phyloP scores from a whole-genome alignment of 1,140 invertebrate species.

The Latrodectus geometricus region DNA sequence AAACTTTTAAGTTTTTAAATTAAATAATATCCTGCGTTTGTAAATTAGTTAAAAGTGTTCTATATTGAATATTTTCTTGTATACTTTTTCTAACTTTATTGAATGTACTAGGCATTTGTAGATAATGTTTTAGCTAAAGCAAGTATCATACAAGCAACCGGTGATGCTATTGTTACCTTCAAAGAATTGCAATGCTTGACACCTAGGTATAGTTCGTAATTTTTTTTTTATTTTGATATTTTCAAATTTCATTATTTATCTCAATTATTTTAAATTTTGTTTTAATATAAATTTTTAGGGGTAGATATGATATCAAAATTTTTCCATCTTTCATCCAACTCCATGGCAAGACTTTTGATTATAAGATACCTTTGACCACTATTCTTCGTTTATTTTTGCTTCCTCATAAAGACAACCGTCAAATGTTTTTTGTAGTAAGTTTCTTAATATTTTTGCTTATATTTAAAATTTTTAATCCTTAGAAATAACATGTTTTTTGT shows the following conservation, averaged over 20 bases:
- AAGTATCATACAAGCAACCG: constrained; percentile 96
- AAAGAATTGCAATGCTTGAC: constrained; percentile 97
- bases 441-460: background rate
- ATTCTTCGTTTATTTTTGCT: constrained; percentile 93
- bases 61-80: background rate
- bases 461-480: too few relatives aligned
- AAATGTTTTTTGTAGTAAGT: constrained; percentile 97
- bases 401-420: constrained; percentile 97
- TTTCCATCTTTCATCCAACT: constrained; percentile 98
- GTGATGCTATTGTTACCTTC: constrained; percentile 97
- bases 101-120: constrained; percentile 80
- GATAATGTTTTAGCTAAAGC: constrained; percentile 95
- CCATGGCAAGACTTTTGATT: constrained; percentile 99
- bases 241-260: background rate
- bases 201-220: constrained; percentile 78
- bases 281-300: constrained; percentile 74
- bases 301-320: constrained; percentile 99
- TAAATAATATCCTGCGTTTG: too few relatives aligned
- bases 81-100: constrained; percentile 9
- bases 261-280: background rate
- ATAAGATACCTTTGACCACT: constrained; percentile 98
- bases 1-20: too few relatives aligned
- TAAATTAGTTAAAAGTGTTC: too few relatives aligned
- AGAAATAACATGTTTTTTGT: too few relatives aligned
- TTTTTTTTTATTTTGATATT: background rate